These are phyloP conservation scores for Epinephelus malabaricus DNA, from an alignment of 2,797 vertebrate genomes.

Conservation along the genomic window DNA sequence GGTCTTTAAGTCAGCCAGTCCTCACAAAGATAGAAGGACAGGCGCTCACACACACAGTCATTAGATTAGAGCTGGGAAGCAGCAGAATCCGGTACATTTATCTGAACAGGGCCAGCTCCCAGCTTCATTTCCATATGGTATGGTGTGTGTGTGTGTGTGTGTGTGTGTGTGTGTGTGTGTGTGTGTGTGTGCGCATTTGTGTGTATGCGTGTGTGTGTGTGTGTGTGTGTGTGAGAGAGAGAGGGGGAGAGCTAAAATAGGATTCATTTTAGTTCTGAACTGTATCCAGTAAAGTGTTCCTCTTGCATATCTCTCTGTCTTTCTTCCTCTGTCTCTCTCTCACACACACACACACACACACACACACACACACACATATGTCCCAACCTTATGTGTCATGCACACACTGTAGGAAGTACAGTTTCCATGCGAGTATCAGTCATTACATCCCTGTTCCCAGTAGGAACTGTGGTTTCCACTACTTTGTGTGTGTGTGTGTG, in stretches of 20 bases:
- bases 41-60: constrained; percentile 1
- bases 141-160: constrained; percentile 7
- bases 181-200: not conserved
- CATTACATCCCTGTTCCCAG: constrained; percentile 15
- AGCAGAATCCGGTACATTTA: constrained; percentile 44
- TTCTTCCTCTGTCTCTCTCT: too few relatives aligned
- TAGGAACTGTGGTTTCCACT: constrained; percentile 11
- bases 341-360: too few relatives aligned
- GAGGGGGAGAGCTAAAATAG: not conserved
- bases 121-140: constrained; percentile 43
- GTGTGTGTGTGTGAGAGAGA: not conserved
- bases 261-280: not conserved
- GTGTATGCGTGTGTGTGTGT: not conserved
- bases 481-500: not conserved
- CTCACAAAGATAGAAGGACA: constrained; percentile 28
- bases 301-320: not conserved
- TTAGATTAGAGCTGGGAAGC: constrained; percentile 43
- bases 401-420: constrained; percentile 25
- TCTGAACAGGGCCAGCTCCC: constrained; percentile 36
- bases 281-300: constrained; percentile 10
- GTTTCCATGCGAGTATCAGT: constrained; percentile 21
- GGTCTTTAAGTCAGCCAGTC: constrained; percentile 6
- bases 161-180: constrained; percentile 6
- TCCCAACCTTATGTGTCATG: constrained; percentile 22
- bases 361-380: too few relatives aligned